A percentile compares a stretch with the other conserved stretches of the same genome.
These are phyloP conservation scores for Sparus aurata DNA, from an alignment of 2,797 vertebrate species.

Conservation along the genomic window DNA sequence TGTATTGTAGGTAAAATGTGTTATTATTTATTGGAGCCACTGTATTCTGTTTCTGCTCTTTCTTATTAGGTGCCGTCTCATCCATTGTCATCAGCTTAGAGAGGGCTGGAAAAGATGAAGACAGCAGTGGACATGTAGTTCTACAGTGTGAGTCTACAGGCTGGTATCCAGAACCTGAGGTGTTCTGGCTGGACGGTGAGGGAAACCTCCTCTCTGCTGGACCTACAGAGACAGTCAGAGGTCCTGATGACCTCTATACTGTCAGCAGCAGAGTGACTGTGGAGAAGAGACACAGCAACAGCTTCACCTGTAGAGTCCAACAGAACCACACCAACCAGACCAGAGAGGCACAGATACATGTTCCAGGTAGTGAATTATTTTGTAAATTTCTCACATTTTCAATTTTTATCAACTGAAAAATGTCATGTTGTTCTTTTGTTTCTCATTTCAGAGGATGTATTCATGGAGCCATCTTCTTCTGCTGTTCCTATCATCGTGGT, in stretches of 20 bases:
- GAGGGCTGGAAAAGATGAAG: too few relatives aligned
- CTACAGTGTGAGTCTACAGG: conserved; percentile 29
- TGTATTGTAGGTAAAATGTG: too few relatives aligned
- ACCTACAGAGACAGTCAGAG: conserved; percentile 7
- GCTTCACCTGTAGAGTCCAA: too few relatives aligned
- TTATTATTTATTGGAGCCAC: too few relatives aligned
- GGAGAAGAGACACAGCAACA: conserved; percentile 1
- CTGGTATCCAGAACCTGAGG: conserved; percentile 6
- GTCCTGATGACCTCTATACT: conserved; percentile 16
- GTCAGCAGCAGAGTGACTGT: conserved; percentile 15
- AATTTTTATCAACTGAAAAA: neutral
- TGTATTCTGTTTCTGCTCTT: too few relatives aligned
- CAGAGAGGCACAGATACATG: too few relatives aligned
- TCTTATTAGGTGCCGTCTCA: neutral
- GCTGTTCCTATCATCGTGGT: too few relatives aligned
- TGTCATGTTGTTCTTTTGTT: neutral
- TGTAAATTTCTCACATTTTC: too few relatives aligned
- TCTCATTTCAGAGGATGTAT: too few relatives aligned
- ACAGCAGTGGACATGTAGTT: conserved; percentile 19
- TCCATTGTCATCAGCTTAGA: too few relatives aligned
- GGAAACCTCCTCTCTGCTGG: conserved; percentile 1
- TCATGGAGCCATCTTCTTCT: too few relatives aligned
- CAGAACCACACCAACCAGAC: neutral
- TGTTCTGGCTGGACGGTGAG: neutral
- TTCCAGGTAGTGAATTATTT: neutral